Conservation (phyloP, 2,113 vertebrate species). For the Mastomys coucha region DNA sequence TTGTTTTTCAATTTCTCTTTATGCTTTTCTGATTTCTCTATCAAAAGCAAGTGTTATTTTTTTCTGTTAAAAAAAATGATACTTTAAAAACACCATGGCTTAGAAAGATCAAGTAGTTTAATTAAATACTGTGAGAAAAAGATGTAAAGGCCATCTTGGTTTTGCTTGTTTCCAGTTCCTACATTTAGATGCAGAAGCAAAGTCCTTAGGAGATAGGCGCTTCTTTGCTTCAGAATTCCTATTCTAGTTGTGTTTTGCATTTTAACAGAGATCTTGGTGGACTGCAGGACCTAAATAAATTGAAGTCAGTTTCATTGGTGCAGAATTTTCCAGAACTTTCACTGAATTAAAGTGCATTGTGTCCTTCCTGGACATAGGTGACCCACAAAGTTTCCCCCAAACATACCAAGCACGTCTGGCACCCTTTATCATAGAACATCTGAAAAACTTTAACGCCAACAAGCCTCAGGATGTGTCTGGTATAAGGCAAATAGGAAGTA, state of each 20-base stretch:
- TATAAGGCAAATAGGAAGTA: neutral
- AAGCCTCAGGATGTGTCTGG: neutral
- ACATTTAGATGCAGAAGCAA: neutral
- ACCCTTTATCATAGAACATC: neutral
- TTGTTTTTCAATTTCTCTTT: neutral
- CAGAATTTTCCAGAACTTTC: neutral
- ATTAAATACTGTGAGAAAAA: slow-evolving; percentile 65
- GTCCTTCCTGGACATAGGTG: neutral
- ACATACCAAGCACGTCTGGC: neutral
- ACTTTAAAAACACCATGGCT: slow-evolving; percentile 52
- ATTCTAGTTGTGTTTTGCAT: slow-evolving; percentile 1
- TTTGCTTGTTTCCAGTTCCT: slow-evolving; percentile 18
- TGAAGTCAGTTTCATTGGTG: neutral
- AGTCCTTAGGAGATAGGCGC: neutral
- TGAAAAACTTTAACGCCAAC: neutral
- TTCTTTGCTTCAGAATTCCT: slow-evolving; percentile 28
- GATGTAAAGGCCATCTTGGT: slow-evolving; percentile 65
- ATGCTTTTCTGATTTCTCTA: slow-evolving; percentile 38
- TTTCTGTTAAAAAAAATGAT: slow-evolving; percentile 40
- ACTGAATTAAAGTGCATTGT: neutral
- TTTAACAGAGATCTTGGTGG: slow-evolving; percentile 9
- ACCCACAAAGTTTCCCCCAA: neutral
- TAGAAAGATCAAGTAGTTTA: slow-evolving; percentile 71
- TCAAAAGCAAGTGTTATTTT: neutral
- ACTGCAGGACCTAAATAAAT: neutral